phyloP scores from a whole-genome alignment of 2,113 vertebrate species.

The Ceuthmochares aereus region DNA sequence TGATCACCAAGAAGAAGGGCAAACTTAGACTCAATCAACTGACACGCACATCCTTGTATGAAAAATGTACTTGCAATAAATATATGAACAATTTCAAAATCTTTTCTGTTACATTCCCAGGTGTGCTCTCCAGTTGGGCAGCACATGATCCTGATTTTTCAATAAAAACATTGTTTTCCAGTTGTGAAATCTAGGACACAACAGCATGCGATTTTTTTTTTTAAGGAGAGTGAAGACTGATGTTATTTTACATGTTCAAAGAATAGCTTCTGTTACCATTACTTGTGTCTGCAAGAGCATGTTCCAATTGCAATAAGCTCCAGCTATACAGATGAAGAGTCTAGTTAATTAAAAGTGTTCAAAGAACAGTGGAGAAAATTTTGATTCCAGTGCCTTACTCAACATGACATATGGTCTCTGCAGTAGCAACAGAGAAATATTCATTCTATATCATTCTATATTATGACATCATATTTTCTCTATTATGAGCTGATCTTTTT shows the following conservation, averaged over 20 bases:
- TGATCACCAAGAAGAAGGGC: neutral
- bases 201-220: neutral
- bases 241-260: neutral
- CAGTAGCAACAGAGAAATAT: neutral
- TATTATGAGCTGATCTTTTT: accelerated
- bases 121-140: neutral
- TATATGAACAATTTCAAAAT: neutral
- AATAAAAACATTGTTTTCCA: neutral
- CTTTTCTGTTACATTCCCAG: neutral
- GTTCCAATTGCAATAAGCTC: neutral
- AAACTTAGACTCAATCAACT: neutral
- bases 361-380: neutral
- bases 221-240: neutral
- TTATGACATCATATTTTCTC: neutral
- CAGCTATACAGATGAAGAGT: neutral
- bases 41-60: neutral
- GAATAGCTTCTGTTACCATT: neutral
- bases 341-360: neutral
- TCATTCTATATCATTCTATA: neutral
- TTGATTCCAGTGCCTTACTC: neutral
- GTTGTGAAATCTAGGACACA: neutral
- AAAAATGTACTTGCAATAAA: neutral
- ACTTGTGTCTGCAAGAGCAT: neutral
- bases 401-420: neutral
- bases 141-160: neutral